Evolutionary conservation across 1,140 invertebrate species (phyloP), one percentile per base, ranked within the genome.

Genomic region (Gonioctena quinquepunctata): DNA sequence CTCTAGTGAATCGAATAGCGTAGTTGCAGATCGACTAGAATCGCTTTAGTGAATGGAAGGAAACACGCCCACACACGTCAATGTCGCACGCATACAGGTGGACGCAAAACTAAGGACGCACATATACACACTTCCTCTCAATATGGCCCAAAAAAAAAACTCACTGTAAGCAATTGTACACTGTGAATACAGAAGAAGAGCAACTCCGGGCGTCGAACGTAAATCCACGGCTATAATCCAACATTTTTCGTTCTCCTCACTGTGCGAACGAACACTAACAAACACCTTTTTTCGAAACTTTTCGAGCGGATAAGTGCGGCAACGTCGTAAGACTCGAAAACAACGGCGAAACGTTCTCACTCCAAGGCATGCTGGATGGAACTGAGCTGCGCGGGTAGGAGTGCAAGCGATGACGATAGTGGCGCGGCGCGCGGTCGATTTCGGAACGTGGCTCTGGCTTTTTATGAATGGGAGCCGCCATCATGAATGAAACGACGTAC

Each of bases 401-500:
- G 77, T 82, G 80, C 65, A 82, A 79, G 80, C 65, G 27, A 66
- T 27, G 74, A 71, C 77, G 76, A 76, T 66, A 69, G 76, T 75
- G 79, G 73, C 75, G 76, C 72, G 66, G 66, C 78, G 75, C 79
- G 77, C 81, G 82, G 81, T 80, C 81, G 83, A 79, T 68, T 72
- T 78, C 77, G 68, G 73, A 76, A 77, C 80, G 79, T 74, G 68
- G 76, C 71, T 82, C 88, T 83, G 81, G 85, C 87, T 90, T 90
- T 90, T 90, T 90, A 90, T 90, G 89, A 90, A 90, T 90, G 89
- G 88, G 87, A 87, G 88, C 89, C 88, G 88, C 89, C 89, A 90
- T 90, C 88, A 89, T 90, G 89, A 89, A 87, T 87, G 86, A 87
- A 87, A 83, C 73, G 73, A 67, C 68, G 73, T 75, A 68, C 73